Percentiles rank a stretch among this genome's conserved stretches.
Evolutionary conservation across 2,797 vertebrate genomes (phyloP).

Genomic region (Bovichtus diacanthus): DNA sequence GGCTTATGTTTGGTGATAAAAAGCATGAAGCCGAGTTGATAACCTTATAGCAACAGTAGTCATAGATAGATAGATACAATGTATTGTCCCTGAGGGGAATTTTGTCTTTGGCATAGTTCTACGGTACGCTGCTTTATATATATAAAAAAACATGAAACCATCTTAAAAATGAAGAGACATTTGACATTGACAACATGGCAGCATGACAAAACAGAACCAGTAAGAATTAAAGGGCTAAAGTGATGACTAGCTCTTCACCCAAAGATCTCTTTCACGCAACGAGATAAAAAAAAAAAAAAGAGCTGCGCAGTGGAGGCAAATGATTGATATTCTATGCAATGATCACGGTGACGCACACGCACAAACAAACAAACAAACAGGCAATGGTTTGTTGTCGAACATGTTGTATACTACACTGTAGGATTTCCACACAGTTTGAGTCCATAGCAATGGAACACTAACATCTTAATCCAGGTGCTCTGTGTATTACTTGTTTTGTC

Average conservation of each 20-base stretch:
- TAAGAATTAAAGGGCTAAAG: no score
- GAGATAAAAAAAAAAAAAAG: conserved; percentile 5
- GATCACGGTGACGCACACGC: conserved; percentile 4
- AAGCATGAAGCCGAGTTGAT: not conserved
- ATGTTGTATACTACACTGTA: not conserved
- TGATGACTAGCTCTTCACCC: conserved; percentile 8
- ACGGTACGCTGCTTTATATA: no score
- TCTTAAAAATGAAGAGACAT: no score
- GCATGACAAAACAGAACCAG: no score
- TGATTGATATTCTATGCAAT: not conserved
- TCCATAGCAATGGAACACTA: not conserved
- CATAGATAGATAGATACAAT: not conserved
- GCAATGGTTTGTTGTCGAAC: not conserved
- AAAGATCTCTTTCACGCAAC: not conserved
- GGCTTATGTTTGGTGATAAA: conserved; percentile 3
- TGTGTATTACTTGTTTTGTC: conserved; percentile 11
- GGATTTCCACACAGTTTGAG: conserved; percentile 9
- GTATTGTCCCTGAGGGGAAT: no score
- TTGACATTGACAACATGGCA: no score
- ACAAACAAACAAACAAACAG: conserved; percentile 1
- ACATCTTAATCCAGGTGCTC: not conserved
- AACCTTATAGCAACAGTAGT: not conserved
- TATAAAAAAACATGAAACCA: no score
- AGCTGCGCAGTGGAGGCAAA: not conserved
- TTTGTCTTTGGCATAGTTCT: no score